These are phyloP conservation scores for Clupea harengus DNA, from an alignment of 2,113 vertebrate species.

Conservation along the genomic window DNA sequence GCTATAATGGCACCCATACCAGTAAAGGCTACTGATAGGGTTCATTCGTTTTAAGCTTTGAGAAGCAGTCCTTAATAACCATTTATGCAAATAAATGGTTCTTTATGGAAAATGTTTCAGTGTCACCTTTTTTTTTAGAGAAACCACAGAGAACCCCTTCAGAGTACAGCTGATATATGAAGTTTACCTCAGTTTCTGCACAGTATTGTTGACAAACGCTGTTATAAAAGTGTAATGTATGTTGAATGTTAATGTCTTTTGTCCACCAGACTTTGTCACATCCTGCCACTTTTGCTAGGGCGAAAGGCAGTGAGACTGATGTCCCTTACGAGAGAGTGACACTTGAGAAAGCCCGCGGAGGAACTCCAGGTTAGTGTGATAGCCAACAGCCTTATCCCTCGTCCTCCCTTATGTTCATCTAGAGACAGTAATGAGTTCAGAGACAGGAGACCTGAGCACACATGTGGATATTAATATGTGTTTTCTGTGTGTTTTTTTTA, in stretches of 20 bases:
- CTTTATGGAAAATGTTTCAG: neutral
- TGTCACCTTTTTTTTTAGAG: neutral
- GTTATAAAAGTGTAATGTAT: neutral
- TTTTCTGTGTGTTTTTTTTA: constrained; percentile 46
- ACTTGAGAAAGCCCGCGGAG: constrained; percentile 43
- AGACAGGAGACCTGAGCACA: neutral
- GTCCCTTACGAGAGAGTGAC: constrained; percentile 40
- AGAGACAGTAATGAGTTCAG: neutral
- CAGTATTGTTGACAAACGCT: neutral
- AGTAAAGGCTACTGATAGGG: neutral
- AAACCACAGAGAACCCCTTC: neutral
- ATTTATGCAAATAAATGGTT: neutral
- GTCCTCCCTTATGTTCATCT: neutral
- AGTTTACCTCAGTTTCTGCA: neutral
- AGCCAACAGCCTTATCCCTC: neutral
- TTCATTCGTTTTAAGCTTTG: neutral
- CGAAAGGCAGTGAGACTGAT: constrained; percentile 22
- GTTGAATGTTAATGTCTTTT: neutral
- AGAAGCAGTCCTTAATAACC: neutral
- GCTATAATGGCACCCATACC: too few relatives aligned
- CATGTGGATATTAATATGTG: neutral
- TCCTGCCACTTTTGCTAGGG: constrained; percentile 43
- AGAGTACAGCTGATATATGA: neutral
- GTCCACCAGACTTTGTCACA: constrained; percentile 39
- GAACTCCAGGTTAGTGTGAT: constrained; percentile 43